Base-by-base conservation (phyloP, 1,140 invertebrate genomes). In the Hormaphis cornu region DNA sequence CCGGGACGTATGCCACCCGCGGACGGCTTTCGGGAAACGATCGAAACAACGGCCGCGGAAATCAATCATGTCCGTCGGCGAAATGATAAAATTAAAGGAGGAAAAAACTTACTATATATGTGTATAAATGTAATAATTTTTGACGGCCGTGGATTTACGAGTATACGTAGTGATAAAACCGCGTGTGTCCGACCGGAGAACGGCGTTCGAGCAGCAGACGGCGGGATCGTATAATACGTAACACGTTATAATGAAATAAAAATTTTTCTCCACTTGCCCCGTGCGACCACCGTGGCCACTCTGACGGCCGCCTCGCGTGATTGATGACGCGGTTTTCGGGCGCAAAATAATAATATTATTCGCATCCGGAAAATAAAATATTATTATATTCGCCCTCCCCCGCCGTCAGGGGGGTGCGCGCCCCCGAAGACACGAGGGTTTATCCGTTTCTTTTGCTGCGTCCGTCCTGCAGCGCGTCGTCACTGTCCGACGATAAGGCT, bases 171-270 rank as follows among this genome's bases (percentile, higher is more conserved):
- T 35, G 61, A 66, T 66, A 66, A 66, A 66, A 66, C 42, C n/a
- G n/a, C n/a, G n/a, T n/a, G n/a, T 66, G 61, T 66, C 50, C 50
- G 61, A 66, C 61, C 35, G 61, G 44, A n/a, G n/a, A 66, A 66
- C 42, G 44, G 42, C 48, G 48, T 63, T 42, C n/a, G n/a, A n/a
- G n/a, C 46, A 33, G 18, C 28, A 48, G 61, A 66, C 35, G 61
- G 61, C 26, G 35, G 50, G 61, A 66, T 66, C 44, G 44, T 66
- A 48, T 50, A 10, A 46, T 46, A 46, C 5, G 18, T n/a, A 16
- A 8, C 44, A 22, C 50, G 33, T 56, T 30, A 48, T 48, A 12
- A 46, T 46, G 42, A n/a, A 46, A n/a, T 46, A 46, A 5, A 16
- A n/a, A 46, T 4, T 50, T 28, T 46, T 48, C 26, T 46, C 59